Conservation (phyloP, 2,113 vertebrate genomes). For the Xiphophorus hellerii region DNA sequence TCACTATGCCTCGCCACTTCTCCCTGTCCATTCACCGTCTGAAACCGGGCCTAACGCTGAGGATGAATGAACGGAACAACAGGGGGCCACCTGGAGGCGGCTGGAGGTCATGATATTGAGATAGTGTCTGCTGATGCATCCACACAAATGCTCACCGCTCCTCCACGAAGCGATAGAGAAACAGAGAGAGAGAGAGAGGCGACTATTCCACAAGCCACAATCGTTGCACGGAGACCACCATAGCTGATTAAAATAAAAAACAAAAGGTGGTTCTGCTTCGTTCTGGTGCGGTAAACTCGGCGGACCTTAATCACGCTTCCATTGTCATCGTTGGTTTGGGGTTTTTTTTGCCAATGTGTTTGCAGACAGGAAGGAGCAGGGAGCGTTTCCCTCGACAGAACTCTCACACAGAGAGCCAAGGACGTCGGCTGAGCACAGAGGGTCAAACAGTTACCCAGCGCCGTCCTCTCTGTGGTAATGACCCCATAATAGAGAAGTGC, state of each 20-base stretch:
- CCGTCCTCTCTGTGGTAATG: constrained; percentile 57
- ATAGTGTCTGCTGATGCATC: constrained; percentile 21
- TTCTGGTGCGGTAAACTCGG: constrained; percentile 60
- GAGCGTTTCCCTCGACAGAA: constrained; percentile 44
- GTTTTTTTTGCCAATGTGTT: constrained; percentile 10
- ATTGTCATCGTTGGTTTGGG: constrained; percentile 47
- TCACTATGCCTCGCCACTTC: constrained; percentile 14
- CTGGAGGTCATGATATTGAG: constrained; percentile 59
- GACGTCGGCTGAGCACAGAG: constrained; percentile 53
- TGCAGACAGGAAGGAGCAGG: constrained; percentile 50
- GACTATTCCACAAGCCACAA: constrained; percentile 59
- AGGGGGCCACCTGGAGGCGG: constrained; percentile 35
- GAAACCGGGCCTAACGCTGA: constrained; percentile 41
- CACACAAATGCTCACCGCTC: constrained; percentile 17
- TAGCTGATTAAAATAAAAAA: constrained; percentile 28
- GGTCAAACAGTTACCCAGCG: constrained; percentile 60
- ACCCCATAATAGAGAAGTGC: constrained; percentile 45
- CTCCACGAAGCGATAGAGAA: constrained; percentile 16
- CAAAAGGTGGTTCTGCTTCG: constrained; percentile 29
- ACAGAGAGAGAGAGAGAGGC: constrained; percentile 22
- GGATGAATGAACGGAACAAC: constrained; percentile 31
- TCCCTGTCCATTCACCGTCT: constrained; percentile 32
- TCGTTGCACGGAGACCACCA: constrained; percentile 50
- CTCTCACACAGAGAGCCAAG: constrained; percentile 54
- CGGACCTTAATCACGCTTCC: constrained; percentile 48